Base-by-base conservation (phyloP, 2,113 vertebrate species). In the Gopherus evgoodei region DNA sequence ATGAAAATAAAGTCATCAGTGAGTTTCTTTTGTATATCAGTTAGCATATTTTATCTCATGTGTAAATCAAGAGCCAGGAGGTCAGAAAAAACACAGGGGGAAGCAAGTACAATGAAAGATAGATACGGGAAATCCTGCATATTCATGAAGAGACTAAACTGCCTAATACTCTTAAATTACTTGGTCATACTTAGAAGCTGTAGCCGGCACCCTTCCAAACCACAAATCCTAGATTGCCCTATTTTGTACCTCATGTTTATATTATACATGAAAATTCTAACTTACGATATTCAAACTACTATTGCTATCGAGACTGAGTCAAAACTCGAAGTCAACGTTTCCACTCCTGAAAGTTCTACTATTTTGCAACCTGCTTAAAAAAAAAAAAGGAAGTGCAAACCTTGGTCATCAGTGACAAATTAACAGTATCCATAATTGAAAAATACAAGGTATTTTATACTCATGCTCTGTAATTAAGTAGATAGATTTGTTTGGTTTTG, bases 221-320 rank as follows among this genome's bases (percentile, higher is more conserved):
- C 94, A 29, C 94, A 92, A 84, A 97, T 54, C 83, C 83, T 91
- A 57, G 54, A 29, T 31, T 81, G 69, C 83, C 81, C 89, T 53
- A 7, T 79, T 93, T 81, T 14, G 65, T 80, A 72, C 92, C 21
- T 84, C 11, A 29, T 25, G 65, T 89, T 85, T 82, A 35, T 0
- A 21, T 0, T 0, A 44, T 14, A 42, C 65, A 1, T 0, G 49
- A 44, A 85, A 87, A 88, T 27, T 11, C 62, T 24, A 59, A 75
- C 88, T 54, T 80, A 59, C 79, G 75, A 88, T 93, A 90, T 69
- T 86, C 81, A 90, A 89, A 83, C 27, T 35, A 4, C 78, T 86
- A 84, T 49, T 13, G 47, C 38, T 31, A 3, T 38, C 90, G 75
- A 84, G 65, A 75, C 11, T 62, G 85, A 53, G 84, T 0, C 42